Evolutionary conservation across 2,888 invertebrate genomes (phyloP).

Genomic region (Heliothis peltigera): DNA sequence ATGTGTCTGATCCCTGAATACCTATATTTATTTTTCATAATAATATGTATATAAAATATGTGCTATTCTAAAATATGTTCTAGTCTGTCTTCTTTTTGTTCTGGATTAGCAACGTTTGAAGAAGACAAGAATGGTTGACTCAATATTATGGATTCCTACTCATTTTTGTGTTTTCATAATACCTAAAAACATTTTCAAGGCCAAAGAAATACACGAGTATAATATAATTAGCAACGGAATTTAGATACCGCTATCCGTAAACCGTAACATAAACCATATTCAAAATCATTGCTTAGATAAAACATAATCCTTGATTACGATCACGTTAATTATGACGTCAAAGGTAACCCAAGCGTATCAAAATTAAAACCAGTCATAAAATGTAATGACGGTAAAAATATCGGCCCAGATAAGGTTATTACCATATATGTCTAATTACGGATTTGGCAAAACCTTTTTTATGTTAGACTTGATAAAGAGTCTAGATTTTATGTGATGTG

Average conservation of each 20-base stretch:
- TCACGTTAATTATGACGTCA: slow-evolving; percentile 46
- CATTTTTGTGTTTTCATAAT: too few species aligned
- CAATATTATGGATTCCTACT: too few species aligned
- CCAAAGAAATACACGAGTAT: too few species aligned
- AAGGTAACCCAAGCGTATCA: slow-evolving; percentile 28
- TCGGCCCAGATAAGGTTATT: slow-evolving; percentile 46
- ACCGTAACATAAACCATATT: background rate
- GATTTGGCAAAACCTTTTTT: slow-evolving; percentile 40
- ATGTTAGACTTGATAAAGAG: slow-evolving; percentile 31
- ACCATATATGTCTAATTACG: slow-evolving; percentile 49
- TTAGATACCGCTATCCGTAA: background rate
- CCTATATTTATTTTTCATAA: too few species aligned
- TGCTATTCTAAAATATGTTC: too few species aligned
- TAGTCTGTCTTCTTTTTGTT: too few species aligned
- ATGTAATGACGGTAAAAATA: slow-evolving; percentile 37
- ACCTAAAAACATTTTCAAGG: too few species aligned
- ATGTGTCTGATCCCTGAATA: background rate
- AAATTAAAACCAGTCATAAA: slow-evolving; percentile 51
- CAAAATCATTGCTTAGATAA: slow-evolving; percentile 38
- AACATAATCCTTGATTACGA: slow-evolving; percentile 39
- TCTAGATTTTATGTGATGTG: slow-evolving; percentile 28
- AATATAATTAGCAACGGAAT: background rate
- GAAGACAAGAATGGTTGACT: too few species aligned
- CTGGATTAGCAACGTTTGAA: too few species aligned
- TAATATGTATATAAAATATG: too few species aligned